Evolutionary conservation across 2,888 invertebrate genomes (phyloP).

Genomic region (Calliphora vomitoria): DNA sequence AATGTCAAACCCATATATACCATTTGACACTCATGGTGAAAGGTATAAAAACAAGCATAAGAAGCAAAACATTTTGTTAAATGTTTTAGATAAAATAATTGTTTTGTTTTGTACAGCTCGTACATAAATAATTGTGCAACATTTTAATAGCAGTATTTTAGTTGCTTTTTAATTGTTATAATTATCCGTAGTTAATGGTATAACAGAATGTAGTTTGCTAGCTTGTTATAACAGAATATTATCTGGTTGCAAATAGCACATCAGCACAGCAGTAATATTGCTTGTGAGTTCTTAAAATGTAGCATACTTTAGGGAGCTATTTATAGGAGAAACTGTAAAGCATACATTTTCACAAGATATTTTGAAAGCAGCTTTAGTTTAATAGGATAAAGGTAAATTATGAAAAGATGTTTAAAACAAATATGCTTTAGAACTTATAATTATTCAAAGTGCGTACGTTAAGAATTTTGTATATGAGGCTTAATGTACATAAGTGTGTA

Average conservation of each 20-base stretch:
- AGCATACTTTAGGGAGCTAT: slow-evolving; percentile 28
- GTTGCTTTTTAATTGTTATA: slow-evolving; percentile 30
- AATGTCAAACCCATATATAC: too few species aligned
- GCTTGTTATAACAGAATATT: slow-evolving; percentile 23
- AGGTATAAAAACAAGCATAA: not conserved
- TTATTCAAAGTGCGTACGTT: too few species aligned
- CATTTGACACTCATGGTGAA: too few species aligned
- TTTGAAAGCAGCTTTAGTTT: not conserved
- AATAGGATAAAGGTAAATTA: too few species aligned
- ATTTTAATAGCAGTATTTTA: slow-evolving; percentile 25
- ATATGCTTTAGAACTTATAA: too few species aligned
- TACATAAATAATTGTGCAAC: slow-evolving; percentile 28
- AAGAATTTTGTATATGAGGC: too few species aligned
- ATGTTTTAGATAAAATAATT: slow-evolving; percentile 55
- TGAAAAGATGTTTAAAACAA: too few species aligned
- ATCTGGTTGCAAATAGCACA: not conserved
- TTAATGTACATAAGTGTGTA: too few species aligned
- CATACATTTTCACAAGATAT: not conserved
- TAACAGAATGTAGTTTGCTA: slow-evolving; percentile 18
- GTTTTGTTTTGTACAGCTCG: not conserved
- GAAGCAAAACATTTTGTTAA: slow-evolving; percentile 38
- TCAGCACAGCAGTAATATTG: not conserved
- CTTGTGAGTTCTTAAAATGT: not conserved
- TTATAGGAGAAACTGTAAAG: not conserved
- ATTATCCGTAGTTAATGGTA: slow-evolving; percentile 47